phyloP scores from a whole-genome alignment of 2,113 vertebrate genomes.

The Rana temporaria region DNA sequence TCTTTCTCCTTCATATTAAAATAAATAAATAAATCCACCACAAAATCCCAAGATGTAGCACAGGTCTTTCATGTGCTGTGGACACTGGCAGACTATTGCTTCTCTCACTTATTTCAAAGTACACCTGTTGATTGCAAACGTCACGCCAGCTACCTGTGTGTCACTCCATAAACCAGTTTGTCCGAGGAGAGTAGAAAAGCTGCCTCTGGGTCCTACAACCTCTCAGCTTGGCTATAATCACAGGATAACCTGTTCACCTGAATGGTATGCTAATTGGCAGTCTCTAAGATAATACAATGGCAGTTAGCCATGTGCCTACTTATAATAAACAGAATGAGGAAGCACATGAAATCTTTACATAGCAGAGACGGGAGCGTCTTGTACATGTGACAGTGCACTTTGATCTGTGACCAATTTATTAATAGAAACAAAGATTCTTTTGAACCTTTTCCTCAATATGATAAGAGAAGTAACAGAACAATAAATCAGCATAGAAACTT shows the following conservation, averaged over 20 bases:
- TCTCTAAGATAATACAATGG: slow-evolving; percentile 4
- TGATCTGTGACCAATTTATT: neutral
- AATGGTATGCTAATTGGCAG: slow-evolving; percentile 22
- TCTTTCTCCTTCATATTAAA: neutral
- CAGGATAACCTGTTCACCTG: slow-evolving; percentile 23
- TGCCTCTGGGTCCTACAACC: slow-evolving; percentile 65
- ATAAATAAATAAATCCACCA: neutral
- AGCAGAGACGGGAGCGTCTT: neutral
- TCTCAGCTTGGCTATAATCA: slow-evolving; percentile 34
- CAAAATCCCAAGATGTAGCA: neutral
- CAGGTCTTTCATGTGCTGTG: slow-evolving; percentile 19
- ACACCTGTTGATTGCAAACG: slow-evolving; percentile 64
- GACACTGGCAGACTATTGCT: slow-evolving; percentile 49
- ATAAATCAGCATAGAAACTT: too few species aligned
- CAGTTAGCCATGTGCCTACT: slow-evolving; percentile 2
- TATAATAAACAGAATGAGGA: neutral
- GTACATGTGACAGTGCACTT: neutral
- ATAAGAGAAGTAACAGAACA: too few species aligned
- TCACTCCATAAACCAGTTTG: slow-evolving; percentile 63
- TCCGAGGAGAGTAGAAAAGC: slow-evolving; percentile 50
- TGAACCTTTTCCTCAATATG: too few species aligned
- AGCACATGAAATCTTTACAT: neutral
- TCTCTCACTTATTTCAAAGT: slow-evolving; percentile 54
- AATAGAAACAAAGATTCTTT: neutral
- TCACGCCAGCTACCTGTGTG: slow-evolving; percentile 63